Conservation (phyloP, 2,888 invertebrate genomes). For the Colletes collaris region DNA sequence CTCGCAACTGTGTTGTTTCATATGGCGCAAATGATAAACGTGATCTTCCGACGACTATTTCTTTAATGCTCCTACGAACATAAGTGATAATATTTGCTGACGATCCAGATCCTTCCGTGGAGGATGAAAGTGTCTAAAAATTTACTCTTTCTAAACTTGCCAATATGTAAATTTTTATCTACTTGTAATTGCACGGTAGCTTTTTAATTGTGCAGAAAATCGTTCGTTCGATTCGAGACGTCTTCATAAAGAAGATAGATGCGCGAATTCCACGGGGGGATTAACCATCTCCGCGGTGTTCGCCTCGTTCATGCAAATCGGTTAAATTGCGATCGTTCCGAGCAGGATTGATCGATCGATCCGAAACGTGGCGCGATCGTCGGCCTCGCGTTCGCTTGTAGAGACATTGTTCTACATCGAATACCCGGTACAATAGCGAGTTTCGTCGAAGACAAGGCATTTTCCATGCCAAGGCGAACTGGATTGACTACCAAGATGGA, state of each 20-base stretch:
- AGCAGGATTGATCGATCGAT: slow-evolving; percentile 31
- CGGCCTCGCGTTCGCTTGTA: slow-evolving; percentile 41
- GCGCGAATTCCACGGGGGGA: not conserved
- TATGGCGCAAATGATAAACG: slow-evolving; percentile 59
- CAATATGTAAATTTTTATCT: too few relatives aligned
- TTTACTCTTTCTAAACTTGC: too few relatives aligned
- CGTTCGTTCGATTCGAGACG: too few relatives aligned
- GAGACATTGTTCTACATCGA: slow-evolving; percentile 60
- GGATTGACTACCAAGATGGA: slow-evolving; percentile 76
- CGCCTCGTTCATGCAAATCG: slow-evolving; percentile 20
- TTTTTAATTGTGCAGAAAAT: too few relatives aligned
- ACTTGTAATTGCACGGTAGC: too few relatives aligned
- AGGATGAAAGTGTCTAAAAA: not conserved
- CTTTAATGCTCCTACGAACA: slow-evolving; percentile 4
- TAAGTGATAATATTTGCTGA: not conserved
- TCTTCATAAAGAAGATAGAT: not conserved
- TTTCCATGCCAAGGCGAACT: slow-evolving; percentile 81
- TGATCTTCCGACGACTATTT: slow-evolving; percentile 12
- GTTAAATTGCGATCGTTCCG: slow-evolving; percentile 40
- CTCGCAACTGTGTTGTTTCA: slow-evolving; percentile 40
- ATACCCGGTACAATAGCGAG: slow-evolving; percentile 64
- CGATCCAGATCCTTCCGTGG: not conserved
- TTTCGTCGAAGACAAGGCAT: slow-evolving; percentile 74
- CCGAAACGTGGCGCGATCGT: slow-evolving; percentile 37
- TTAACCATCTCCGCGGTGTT: slow-evolving; percentile 3